Base-by-base conservation (phyloP, 2,888 invertebrate species). In the Parnassius glacialis region DNA sequence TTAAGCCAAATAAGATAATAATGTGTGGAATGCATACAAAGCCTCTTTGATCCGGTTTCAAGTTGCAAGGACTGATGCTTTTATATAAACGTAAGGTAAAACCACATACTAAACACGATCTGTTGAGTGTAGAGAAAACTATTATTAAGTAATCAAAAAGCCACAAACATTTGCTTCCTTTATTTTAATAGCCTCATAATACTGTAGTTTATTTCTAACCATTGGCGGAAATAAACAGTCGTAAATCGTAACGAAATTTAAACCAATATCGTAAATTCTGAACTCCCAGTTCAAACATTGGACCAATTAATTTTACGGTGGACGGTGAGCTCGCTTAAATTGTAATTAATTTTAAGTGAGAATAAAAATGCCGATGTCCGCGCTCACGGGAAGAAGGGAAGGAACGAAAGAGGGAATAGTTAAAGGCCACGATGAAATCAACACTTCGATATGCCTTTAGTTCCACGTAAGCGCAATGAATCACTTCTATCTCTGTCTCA, bases 181-280 rank as follows among this genome's bases (percentile, higher is more conserved):
- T 55, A 51, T 42, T 61, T 59, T 59, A 59, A 61, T 58, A 57
- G 42, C 10, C 52, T 44, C 51, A 57, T 62, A 58, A 66, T 64
- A 61, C 57, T 62, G 52, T 55, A 61, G 61, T 61, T 64, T 52
- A 63, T 65, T 64, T 59, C 65, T 62, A 64, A 45, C 56, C 61
- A 57, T 57, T 60, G 57, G 53, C 61, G 65, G 65, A 68, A 71
- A 68, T 67, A 63, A 64, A 66, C 66, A 66, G 59, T 69, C 70
- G 66, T 70, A 68, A 70, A 70, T 68, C 67, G 66, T 64, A 54
- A 69, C 65, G 62, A 65, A 66, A 66, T 67, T 67, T 66, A 64
- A 72, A 72, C 71, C 71, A 68, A 68, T 68, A 65, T 56, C 67
- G 67, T 76, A 73, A 75, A 78, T 77, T 66, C 66, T 64, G 59